phyloP scores from a whole-genome alignment of 1,140 invertebrate species.

The Zaprionus tsacasi region DNA sequence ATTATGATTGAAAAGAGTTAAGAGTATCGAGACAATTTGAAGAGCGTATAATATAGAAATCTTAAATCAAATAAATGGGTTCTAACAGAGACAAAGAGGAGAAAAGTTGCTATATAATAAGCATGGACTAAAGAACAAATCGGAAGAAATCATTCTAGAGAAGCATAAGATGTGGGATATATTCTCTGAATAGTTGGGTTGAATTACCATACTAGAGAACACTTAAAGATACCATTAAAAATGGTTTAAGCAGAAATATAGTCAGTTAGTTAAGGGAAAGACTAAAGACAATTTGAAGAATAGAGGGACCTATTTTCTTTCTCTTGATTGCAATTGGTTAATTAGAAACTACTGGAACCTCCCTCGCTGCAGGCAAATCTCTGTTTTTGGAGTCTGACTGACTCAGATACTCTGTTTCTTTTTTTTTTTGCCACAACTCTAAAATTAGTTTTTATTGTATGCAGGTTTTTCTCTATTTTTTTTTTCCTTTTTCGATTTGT shows the following conservation, averaged over 20 bases:
- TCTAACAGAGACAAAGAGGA: too few species aligned
- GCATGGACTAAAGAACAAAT: too few species aligned
- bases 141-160: too few species aligned
- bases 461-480: constrained; percentile 60
- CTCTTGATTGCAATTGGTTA: not conserved
- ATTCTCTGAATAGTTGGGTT: too few species aligned
- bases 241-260: too few species aligned
- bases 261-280: too few species aligned
- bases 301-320: not conserved
- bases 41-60: not conserved
- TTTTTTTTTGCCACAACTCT: constrained; percentile 56
- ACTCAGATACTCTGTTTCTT: constrained; percentile 51
- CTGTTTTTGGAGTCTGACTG: constrained; percentile 49
- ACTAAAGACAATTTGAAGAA: too few species aligned
- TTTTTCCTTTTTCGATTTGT: constrained; percentile 61
- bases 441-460: constrained; percentile 81
- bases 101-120: too few species aligned
- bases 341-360: not conserved
- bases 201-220: too few species aligned
- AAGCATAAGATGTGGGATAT: too few species aligned
- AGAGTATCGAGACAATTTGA: not conserved
- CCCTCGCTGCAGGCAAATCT: constrained; percentile 34
- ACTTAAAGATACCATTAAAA: too few species aligned
- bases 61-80: too few species aligned
- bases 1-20: not conserved